These are phyloP conservation scores for Biston betularia DNA, from an alignment of 2,888 invertebrate species.

Conservation along the genomic window DNA sequence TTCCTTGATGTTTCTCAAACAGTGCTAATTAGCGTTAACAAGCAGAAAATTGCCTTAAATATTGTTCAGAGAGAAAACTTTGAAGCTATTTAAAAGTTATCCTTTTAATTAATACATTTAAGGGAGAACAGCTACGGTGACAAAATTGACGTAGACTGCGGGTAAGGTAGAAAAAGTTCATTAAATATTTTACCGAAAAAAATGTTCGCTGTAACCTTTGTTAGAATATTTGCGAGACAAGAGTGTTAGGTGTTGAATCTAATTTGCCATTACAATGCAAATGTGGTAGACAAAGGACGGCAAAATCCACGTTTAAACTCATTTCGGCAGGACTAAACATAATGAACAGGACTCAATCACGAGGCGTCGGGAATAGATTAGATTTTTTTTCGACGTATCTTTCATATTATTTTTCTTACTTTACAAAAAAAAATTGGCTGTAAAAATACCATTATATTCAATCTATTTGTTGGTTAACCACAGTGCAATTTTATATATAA, in stretches of 20 bases:
- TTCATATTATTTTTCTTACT: not conserved
- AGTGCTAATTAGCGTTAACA: slow-evolving; percentile 35
- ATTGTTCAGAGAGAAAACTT: slow-evolving; percentile 27
- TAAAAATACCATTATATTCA: too few relatives aligned
- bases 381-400: slow-evolving; percentile 2
- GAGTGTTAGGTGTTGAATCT: slow-evolving; percentile 33
- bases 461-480: too few relatives aligned
- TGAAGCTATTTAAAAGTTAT: slow-evolving; percentile 36
- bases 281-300: slow-evolving; percentile 35
- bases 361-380: slow-evolving; percentile 19
- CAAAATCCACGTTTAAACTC: slow-evolving; percentile 33
- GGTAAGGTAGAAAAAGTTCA: slow-evolving; percentile 20
- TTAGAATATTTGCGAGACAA: slow-evolving; percentile 24
- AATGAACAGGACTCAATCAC: slow-evolving; percentile 34
- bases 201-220: slow-evolving; percentile 22
- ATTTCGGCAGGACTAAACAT: slow-evolving; percentile 27
- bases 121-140: slow-evolving; percentile 25
- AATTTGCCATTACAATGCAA: slow-evolving; percentile 43
- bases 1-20: slow-evolving; percentile 18
- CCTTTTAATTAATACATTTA: slow-evolving; percentile 34
- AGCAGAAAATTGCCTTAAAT: slow-evolving; percentile 35
- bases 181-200: slow-evolving; percentile 31
- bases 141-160: slow-evolving; percentile 31
- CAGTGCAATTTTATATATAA: too few relatives aligned
- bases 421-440: not conserved